Evolutionary conservation across 2,113 vertebrate species (phyloP).

Genomic region (Smithornis capensis): DNA sequence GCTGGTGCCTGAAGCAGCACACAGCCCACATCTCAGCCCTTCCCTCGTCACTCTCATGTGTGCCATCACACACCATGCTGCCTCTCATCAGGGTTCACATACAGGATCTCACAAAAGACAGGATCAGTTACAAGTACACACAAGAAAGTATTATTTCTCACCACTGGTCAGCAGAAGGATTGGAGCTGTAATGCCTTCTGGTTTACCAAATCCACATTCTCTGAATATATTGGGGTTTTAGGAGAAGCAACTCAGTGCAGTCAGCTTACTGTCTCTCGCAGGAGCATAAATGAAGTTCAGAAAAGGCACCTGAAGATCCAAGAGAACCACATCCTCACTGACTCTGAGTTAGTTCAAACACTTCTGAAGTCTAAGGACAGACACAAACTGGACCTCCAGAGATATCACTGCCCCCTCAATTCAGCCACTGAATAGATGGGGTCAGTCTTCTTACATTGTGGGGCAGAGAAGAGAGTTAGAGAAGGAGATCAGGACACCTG

Average conservation of each 20-base stretch:
- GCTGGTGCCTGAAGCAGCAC: fast-evolving
- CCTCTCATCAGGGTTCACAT: not conserved
- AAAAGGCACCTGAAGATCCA: not conserved
- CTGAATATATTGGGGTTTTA: not conserved
- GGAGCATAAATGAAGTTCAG: not conserved
- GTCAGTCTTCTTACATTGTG: fast-evolving
- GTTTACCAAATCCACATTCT: not conserved
- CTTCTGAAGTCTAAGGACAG: not conserved
- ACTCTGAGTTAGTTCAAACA: not conserved
- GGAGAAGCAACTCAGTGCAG: not conserved
- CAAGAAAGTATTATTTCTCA: not conserved
- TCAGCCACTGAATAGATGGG: not conserved
- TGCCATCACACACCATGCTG: not conserved
- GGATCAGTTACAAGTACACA: not conserved
- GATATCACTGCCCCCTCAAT: not conserved
- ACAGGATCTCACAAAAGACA: not conserved
- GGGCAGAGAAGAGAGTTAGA: not conserved
- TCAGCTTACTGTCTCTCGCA: not conserved
- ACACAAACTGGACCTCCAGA: fast-evolving
- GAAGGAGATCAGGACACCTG: not conserved
- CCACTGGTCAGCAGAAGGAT: not conserved
- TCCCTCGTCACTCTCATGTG: not conserved
- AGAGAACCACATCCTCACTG: not conserved
- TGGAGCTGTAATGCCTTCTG: not conserved
- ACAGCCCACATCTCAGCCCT: not conserved